Evolutionary conservation across 2,888 invertebrate species (phyloP).

Genomic region (Oegoconia quadripuncta): DNA sequence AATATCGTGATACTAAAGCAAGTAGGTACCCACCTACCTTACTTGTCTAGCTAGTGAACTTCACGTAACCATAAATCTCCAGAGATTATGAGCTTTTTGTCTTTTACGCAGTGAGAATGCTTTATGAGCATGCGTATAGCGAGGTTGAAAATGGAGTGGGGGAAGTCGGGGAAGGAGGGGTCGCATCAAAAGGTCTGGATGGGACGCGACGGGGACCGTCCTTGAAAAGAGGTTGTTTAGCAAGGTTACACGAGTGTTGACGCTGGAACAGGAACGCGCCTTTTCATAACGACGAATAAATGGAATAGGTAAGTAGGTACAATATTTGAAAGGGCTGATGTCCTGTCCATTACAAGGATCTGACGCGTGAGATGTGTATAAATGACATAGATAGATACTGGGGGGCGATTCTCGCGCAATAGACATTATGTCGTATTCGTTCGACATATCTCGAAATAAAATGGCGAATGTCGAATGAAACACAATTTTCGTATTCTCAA

Average conservation of each 20-base stretch:
- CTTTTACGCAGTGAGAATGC: conserved; percentile 31
- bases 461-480: no score
- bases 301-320: no score
- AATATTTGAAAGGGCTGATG: no score
- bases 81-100: conserved; percentile 34
- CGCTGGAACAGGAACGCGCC: no score
- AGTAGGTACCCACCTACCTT: neutral
- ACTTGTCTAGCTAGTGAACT: conserved; percentile 8
- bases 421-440: no score
- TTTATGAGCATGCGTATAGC: conserved; percentile 42
- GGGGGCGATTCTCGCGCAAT: no score
- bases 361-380: no score
- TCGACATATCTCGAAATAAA: no score
- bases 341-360: neutral
- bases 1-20: conserved; percentile 34
- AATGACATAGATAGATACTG: no score
- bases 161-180: conserved; percentile 31
- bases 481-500: no score
- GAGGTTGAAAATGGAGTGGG: conserved; percentile 22
- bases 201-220: conserved; percentile 39
- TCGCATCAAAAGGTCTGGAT: conserved; percentile 41
- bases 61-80: conserved; percentile 40
- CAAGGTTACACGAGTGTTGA: conserved; percentile 41
- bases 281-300: no score
- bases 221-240: conserved; percentile 48